Percentiles rank a stretch among this genome's conserved stretches.
Evolutionary conservation across 2,113 vertebrate genomes (phyloP).

Genomic region (Ia io): DNA sequence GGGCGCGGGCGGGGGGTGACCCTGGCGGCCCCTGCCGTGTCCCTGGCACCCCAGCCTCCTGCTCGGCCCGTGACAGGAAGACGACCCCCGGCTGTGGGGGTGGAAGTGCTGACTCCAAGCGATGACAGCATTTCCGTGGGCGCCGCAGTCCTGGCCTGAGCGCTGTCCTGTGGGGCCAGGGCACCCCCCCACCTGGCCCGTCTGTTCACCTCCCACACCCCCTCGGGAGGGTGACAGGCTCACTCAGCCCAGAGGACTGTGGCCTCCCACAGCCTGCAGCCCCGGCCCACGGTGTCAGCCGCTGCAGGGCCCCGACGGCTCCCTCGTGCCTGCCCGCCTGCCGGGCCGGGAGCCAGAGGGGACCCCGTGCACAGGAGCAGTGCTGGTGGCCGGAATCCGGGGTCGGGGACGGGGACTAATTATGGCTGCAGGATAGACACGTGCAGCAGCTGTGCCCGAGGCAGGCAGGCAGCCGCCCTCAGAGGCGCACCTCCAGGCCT

Average conservation of each 20-base stretch:
- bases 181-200: rapidly evolving
- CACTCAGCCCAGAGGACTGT: no score
- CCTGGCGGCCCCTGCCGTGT: rapidly evolving
- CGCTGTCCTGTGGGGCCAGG: not conserved
- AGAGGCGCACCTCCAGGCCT: not conserved
- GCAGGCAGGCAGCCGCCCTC: not conserved
- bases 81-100: rapidly evolving
- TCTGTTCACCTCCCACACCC: not conserved
- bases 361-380: rapidly evolving
- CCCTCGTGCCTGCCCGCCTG: not conserved
- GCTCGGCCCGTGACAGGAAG: not conserved
- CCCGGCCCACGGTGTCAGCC: no score
- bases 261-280: not conserved
- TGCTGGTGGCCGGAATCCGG: not conserved
- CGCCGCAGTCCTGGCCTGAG: rapidly evolving
- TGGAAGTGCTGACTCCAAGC: rapidly evolving
- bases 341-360: rapidly evolving
- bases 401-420: not conserved
- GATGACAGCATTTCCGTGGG: rapidly evolving
- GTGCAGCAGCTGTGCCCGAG: not conserved
- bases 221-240: no score
- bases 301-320: no score
- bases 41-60: not conserved
- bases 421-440: not conserved
- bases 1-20: no score